Evolutionary conservation across 1,140 invertebrate species (phyloP).

Genomic region (Drosophila fuyamai): DNA sequence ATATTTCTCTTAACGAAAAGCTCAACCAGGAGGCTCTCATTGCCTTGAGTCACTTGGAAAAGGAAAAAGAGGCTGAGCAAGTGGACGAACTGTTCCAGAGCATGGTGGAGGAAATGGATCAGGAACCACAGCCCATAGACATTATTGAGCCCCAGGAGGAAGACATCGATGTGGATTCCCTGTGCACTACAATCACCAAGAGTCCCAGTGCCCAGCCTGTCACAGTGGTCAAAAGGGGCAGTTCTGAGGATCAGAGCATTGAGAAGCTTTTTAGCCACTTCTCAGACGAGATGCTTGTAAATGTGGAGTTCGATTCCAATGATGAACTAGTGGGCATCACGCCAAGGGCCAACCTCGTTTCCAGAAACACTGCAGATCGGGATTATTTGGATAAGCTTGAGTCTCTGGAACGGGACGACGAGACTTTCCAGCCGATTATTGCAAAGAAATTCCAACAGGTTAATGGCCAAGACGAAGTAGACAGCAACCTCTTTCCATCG

Average conservation of each 20-base stretch:
- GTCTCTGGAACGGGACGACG: constrained; percentile 59
- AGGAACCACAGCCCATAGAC: neutral
- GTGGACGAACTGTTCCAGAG: constrained; percentile 59
- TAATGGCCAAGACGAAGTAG: constrained; percentile 31
- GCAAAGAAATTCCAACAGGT: constrained; percentile 9
- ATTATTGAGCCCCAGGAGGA: constrained; percentile 24
- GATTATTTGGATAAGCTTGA: constrained; percentile 68
- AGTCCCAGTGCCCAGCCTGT: constrained; percentile 77
- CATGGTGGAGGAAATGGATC: constrained; percentile 55
- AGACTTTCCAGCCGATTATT: neutral
- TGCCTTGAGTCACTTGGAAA: constrained; percentile 41
- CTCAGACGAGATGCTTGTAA: constrained; percentile 77
- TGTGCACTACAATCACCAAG: constrained; percentile 79
- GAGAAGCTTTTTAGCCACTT: constrained; percentile 75
- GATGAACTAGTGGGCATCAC: constrained; percentile 76
- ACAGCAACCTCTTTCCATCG: constrained; percentile 60
- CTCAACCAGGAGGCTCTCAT: constrained; percentile 57
- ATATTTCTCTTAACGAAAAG: constrained; percentile 60
- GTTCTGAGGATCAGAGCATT: constrained; percentile 82
- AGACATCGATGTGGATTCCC: constrained; percentile 65
- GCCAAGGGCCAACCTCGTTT: constrained; percentile 15
- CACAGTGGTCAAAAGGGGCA: constrained; percentile 70
- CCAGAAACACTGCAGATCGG: constrained; percentile 43
- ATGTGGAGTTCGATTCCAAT: constrained; percentile 81
- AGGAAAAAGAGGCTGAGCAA: constrained; percentile 31